Evolutionary conservation across 2,888 invertebrate genomes (phyloP).

Genomic region (Troides aeacus): DNA sequence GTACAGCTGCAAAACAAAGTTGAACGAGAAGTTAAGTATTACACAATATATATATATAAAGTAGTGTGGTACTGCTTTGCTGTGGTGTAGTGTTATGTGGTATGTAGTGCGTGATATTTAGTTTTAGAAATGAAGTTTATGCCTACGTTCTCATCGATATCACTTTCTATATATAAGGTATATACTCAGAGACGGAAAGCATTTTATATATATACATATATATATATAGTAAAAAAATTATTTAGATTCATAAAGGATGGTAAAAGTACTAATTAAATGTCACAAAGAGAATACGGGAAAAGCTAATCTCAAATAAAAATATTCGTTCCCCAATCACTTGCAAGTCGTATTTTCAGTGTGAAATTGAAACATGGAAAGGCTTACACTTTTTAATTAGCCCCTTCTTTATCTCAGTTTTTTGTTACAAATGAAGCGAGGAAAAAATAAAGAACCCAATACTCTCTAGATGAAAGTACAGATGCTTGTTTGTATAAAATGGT

Average conservation of each 20-base stretch:
- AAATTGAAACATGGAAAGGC: constrained; percentile 27
- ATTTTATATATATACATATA: too few relatives aligned
- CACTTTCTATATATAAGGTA: too few relatives aligned
- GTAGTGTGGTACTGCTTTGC: too few relatives aligned
- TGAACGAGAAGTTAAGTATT: too few relatives aligned
- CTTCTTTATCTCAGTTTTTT: constrained; percentile 25
- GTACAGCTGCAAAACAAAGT: too few relatives aligned
- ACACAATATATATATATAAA: too few relatives aligned
- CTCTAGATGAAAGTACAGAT: constrained; percentile 20
- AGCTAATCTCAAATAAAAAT: constrained; percentile 17
- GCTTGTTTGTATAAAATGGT: constrained; percentile 24
- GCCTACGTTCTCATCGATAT: too few relatives aligned
- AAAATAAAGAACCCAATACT: constrained; percentile 28
- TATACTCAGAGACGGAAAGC: too few relatives aligned
- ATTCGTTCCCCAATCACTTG: constrained; percentile 25
- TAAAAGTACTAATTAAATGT: neutral
- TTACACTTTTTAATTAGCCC: constrained; percentile 29
- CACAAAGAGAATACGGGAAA: neutral
- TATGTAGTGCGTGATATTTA: too few relatives aligned
- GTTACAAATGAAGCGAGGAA: constrained; percentile 26
- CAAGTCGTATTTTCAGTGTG: constrained; percentile 20
- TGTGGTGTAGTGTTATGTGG: too few relatives aligned
- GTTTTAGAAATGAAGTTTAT: too few relatives aligned
- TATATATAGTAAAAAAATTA: neutral
- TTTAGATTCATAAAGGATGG: neutral